These are phyloP conservation scores for Fulica atra DNA, from an alignment of 2,113 vertebrate genomes.

Conservation along the genomic window DNA sequence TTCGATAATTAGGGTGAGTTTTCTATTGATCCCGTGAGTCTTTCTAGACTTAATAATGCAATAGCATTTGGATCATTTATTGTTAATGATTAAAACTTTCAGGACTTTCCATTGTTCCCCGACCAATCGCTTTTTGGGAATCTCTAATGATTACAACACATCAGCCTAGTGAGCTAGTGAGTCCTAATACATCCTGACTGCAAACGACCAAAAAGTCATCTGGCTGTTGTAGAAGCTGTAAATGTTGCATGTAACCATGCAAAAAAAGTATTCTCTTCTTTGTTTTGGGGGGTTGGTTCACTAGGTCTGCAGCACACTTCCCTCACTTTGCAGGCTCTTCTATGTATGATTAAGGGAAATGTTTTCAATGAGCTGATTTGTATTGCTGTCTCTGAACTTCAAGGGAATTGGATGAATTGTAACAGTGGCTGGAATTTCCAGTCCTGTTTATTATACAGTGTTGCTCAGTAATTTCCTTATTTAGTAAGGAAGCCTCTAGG, in stretches of 20 bases:
- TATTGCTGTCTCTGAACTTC: background rate
- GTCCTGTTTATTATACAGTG: background rate
- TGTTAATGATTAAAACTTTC: background rate
- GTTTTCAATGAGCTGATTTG: background rate
- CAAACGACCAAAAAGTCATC: constrained; percentile 4
- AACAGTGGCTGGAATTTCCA: background rate
- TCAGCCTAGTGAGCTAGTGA: background rate
- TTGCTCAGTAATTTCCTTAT: background rate
- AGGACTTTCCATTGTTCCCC: background rate
- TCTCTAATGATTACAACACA: background rate
- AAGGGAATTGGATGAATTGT: background rate
- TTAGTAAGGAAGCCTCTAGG: background rate
- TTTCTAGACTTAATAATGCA: background rate
- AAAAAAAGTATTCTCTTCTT: background rate
- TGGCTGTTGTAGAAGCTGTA: constrained; percentile 1
- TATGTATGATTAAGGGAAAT: background rate
- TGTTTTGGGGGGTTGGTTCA: background rate
- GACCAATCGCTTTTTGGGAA: background rate
- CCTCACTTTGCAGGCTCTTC: background rate
- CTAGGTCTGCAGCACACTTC: background rate
- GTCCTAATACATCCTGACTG: background rate
- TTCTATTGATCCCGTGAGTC: background rate
- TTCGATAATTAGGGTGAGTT: background rate
- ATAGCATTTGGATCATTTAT: background rate
- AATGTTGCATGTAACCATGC: background rate